Percentiles rank a stretch among this genome's conserved stretches.
Evolutionary conservation across 1,140 invertebrate species (phyloP).

Genomic region (Lepidurus couesii): DNA sequence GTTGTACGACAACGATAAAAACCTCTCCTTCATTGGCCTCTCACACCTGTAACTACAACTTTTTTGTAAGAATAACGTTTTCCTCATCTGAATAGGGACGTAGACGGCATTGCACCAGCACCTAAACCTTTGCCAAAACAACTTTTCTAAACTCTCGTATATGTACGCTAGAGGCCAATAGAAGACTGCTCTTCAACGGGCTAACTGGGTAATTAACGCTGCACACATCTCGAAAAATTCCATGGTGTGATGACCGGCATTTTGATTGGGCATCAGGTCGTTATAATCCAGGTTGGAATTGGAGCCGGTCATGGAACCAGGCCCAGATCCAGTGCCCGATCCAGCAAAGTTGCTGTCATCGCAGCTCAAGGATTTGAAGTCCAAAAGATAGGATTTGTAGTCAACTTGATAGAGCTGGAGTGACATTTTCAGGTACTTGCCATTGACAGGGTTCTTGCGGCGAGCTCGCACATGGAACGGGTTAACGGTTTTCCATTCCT

Average conservation of each 20-base stretch:
- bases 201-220: slow-evolving; percentile 92
- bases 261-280: slow-evolving; percentile 32
- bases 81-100: background rate
- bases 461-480: slow-evolving; percentile 80
- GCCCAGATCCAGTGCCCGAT: background rate
- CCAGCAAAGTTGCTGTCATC: slow-evolving; percentile 59
- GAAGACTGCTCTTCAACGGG: slow-evolving; percentile 58
- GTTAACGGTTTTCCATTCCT: slow-evolving; percentile 98
- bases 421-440: slow-evolving; percentile 89
- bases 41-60: background rate
- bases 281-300: background rate
- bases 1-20: background rate
- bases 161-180: background rate
- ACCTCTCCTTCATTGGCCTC: background rate
- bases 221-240: slow-evolving; percentile 99
- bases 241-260: slow-evolving; percentile 84
- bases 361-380: slow-evolving; percentile 88
- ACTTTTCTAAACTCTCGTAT: background rate
- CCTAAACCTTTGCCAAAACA: background rate
- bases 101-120: background rate
- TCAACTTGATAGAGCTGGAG: slow-evolving; percentile 98
- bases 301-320: background rate
- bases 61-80: background rate
- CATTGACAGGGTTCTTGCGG: slow-evolving; percentile 71
- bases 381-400: slow-evolving; percentile 91